phyloP scores from a whole-genome alignment of 1,140 invertebrate species.

The Acromyrmex charruanus region DNA sequence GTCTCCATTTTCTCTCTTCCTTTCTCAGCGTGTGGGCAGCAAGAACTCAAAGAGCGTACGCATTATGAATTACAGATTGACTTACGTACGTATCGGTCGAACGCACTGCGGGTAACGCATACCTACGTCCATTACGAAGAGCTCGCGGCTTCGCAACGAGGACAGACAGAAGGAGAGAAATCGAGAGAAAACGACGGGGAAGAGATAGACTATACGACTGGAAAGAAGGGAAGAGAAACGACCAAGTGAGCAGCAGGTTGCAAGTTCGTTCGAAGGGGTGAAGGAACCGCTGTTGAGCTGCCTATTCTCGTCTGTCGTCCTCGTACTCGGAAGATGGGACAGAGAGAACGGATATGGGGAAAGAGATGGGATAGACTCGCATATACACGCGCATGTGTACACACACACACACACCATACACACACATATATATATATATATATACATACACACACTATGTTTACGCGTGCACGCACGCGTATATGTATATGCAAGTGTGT shows the following conservation, averaged over 20 bases:
- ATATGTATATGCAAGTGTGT: conserved; percentile 29
- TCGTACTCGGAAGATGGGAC: conserved; percentile 63
- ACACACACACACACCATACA: too few relatives aligned
- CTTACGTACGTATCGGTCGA: conserved; percentile 73
- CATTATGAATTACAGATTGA: conserved; percentile 84
- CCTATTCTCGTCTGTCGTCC: conserved; percentile 73
- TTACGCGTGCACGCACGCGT: neutral
- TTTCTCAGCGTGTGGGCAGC: conserved; percentile 74
- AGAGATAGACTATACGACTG: neutral
- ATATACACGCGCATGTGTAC: conserved; percentile 8
- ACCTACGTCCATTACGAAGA: conserved; percentile 45
- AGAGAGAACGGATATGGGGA: conserved; percentile 32
- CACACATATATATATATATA: neutral
- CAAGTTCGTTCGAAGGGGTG: conserved; percentile 75
- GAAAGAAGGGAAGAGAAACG: conserved; percentile 42
- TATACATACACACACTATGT: too few relatives aligned
- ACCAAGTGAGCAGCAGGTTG: conserved; percentile 77
- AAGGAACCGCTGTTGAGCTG: conserved; percentile 79
- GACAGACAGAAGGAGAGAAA: neutral
- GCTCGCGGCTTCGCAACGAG: neutral
- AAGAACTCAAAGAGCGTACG: conserved; percentile 79
- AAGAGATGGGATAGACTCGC: conserved; percentile 65
- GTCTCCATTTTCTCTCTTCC: conserved; percentile 20
- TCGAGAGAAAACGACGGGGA: neutral
- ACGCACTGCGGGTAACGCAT: conserved; percentile 74